Base-by-base conservation (phyloP, 2,113 vertebrate genomes). In the Cichladusa arquata region DNA sequence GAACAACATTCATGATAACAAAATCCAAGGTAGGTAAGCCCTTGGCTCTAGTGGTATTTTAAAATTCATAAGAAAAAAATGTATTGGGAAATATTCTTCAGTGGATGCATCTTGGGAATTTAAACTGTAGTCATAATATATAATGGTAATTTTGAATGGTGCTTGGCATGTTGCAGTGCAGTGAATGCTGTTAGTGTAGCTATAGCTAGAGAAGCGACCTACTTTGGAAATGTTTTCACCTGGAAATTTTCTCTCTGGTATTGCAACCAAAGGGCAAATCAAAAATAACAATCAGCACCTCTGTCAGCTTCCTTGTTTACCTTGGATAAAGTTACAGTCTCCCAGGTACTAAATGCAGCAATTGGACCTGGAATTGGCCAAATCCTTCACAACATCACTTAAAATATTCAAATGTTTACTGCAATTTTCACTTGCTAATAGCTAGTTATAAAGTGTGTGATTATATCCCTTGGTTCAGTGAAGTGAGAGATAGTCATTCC, bases 321-420 rank as follows among this genome's bases (percentile, higher is more conserved):
- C 34, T 74, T 82, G 50, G 31, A 40, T n/a, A 60, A 71, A 60
- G 25, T 61, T 82, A 36, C 36, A 61, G 25, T 57, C 42, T 90
- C 45, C 15, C 31, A 72, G 28, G 66, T 45, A 42, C 25, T 22
- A 76, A 82, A 10, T 4, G 2, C 6, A 40, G 26, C 19, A 48
- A 40, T 9, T 5, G 4, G 48, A 50, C 25, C 11, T 53, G 40
- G 44, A 94, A 72, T 17, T 77, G 53, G 28, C n/a, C 57, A 76
- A 48, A 69, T 20, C 57, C 36, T 82, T 69, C 66, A 65, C 57
- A 85, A 26, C 61, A 61, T 34, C 45, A 66, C 66, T 86, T 88
- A 58, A 85, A 80, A 89, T 82, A 80, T 85, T 92, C 28, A 65
- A 42, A 69, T 73, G 54, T 90, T 92, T 94, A n/a, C 86, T 72